These are phyloP conservation scores for Saccostrea glomerata DNA, from an alignment of 1,140 invertebrate genomes.

Conservation along the genomic window DNA sequence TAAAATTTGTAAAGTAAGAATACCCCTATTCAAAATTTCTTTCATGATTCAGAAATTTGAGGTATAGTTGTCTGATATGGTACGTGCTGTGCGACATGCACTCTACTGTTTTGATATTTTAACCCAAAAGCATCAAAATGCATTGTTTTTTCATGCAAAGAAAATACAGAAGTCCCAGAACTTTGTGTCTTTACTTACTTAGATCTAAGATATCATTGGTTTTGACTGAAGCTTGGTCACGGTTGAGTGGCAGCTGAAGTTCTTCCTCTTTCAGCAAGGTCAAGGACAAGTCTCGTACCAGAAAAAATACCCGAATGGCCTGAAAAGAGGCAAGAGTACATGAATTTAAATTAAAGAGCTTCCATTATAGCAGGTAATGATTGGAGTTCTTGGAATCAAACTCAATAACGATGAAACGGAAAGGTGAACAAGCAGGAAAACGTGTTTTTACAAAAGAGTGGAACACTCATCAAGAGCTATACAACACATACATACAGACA, in stretches of 20 bases:
- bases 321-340: slow-evolving; percentile 65
- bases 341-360: neutral
- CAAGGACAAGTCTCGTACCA: slow-evolving; percentile 91
- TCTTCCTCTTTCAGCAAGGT: slow-evolving; percentile 90
- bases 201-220: slow-evolving; percentile 95
- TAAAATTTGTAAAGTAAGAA: too few relatives aligned
- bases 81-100: neutral
- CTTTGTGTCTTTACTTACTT: slow-evolving; percentile 84
- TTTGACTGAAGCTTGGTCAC: slow-evolving; percentile 92
- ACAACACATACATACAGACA: too few relatives aligned
- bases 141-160: neutral
- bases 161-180: neutral
- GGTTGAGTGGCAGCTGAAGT: slow-evolving; percentile 93
- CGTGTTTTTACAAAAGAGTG: too few relatives aligned
- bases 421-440: too few relatives aligned
- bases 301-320: slow-evolving; percentile 96
- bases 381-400: too few relatives aligned
- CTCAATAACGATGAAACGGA: too few relatives aligned
- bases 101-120: too few relatives aligned
- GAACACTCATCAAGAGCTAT: too few relatives aligned
- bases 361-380: too few relatives aligned
- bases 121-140: neutral
- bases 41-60: neutral
- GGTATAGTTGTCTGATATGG: neutral
- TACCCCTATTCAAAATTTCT: too few relatives aligned